Base-by-base conservation (phyloP, 2,113 vertebrate genomes). In the Xiphophorus hellerii region DNA sequence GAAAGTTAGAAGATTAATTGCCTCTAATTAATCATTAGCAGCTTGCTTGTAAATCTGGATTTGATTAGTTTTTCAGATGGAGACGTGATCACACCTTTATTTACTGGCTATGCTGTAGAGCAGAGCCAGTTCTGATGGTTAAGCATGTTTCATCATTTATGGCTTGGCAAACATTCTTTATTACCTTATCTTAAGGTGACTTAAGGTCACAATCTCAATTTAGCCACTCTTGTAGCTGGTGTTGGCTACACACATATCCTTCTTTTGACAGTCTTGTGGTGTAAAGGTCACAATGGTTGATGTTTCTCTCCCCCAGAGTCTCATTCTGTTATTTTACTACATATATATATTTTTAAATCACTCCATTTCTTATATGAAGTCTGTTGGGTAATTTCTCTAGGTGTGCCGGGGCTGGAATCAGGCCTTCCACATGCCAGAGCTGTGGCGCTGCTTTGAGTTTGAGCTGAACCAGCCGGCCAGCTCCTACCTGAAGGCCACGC, bases 371-470 rank as follows among this genome's bases (percentile, higher is more conserved):
- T 25, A 11, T 3, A 27, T 51, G 4, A 30, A 51, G 17, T 63
- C 8, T 25, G 2, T 48, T 62, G n/a, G 58, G 51, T 28, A 71
- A 5, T 76, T 3, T 0, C 31, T 11, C 30, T 65, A 92, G 90
- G 97, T 99, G 42, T 99, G 97, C 79, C 94, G 95, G 10, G 92
- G 89, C 82, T 99, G 97, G 97, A 98, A 99, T 81, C 94, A 97
- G 15, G 96, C 95, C 30, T 98, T 98, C 91, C 97, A 99, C 62
- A 97, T 98, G 97, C 97, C 97, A 17, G 97, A 99, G 86, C 94
- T 99, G 68, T 99, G 98, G 97, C 95, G 97, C 2, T 98, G 97
- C 91, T 99, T 99, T 87, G 98, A 99, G 88, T 99, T 99, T 82
- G 97, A 98, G 89, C 90, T 99, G 82, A 97, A 97, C 90, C 97